Base-by-base conservation (phyloP, 1,140 invertebrate species). In the Helicoverpa zea region DNA sequence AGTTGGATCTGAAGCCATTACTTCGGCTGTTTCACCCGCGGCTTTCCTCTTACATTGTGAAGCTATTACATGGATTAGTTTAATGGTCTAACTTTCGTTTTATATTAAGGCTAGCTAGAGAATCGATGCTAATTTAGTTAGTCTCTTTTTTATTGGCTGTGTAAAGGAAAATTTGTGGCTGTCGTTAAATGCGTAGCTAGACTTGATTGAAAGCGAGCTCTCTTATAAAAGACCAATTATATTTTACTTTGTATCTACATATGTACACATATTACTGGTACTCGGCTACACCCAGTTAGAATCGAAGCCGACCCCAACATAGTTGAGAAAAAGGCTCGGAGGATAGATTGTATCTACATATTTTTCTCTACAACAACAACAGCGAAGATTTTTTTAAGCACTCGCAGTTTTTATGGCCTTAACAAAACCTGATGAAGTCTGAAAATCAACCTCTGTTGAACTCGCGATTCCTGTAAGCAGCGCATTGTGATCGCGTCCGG, bases 381-480 rank as follows among this genome's bases (percentile, higher is more conserved):
- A 35, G 13, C n/a, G 30, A 7, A 43, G 30, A 13, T 30, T 49
- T 49, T 3, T 29, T 14, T 30, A 3, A 3, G 1, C 3, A 56
- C 14, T 3, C 75, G 75, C 58, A 10, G 13, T 59, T 52, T 13
- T 10, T 10, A 61, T 79, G 59, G 73, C 74, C 66, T 66, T 9
- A 79, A 52, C 35, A 35, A n/a, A 74, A 35, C 75, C 63, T 47
- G 70, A 77, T 68, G 29, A 80, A 82, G 76, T 83, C 81, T 87
- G 82, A 86, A 87, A 88, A 89, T 85, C 83, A 85, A 87, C 86
- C 86, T 87, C 81, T 35, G 30, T 85, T 86, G 88, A 87, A 84
- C 84, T 81, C 35, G 5, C 13, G 9, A 14, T 61, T 77, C 73
- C 72, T 81, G 79, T 81, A 81, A 81, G 52, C 61, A 29, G 14